Conservation (phyloP, 1,140 invertebrate genomes). For the Goniozus legneri region DNA sequence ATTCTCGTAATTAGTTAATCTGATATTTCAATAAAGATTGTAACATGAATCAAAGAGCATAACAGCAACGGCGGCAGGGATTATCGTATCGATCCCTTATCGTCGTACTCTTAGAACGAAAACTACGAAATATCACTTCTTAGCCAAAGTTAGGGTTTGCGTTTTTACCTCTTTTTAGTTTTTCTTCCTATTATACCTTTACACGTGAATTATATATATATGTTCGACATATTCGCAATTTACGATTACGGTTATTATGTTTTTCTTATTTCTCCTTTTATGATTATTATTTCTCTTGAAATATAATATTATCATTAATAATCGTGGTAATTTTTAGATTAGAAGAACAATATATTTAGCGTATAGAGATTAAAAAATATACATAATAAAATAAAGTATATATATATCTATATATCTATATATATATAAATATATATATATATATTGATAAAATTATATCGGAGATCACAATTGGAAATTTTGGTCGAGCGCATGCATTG, state of each 20-base stretch:
- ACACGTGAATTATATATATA: no score
- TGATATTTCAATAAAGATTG: slow-evolving; percentile 28
- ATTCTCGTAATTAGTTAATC: no score
- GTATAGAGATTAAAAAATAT: slow-evolving; percentile 49
- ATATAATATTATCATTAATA: slow-evolving; percentile 39
- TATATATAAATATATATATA: slow-evolving; percentile 23
- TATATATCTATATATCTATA: slow-evolving; percentile 22
- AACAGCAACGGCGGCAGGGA: no score
- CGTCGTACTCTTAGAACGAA: slow-evolving; percentile 21
- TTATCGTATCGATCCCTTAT: no score
- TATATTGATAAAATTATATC: slow-evolving; percentile 48
- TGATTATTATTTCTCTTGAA: background rate
- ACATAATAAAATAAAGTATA: slow-evolving; percentile 45
- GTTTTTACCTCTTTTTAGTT: slow-evolving; percentile 33
- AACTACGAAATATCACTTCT: slow-evolving; percentile 37
- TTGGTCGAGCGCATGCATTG: slow-evolving; percentile 42
- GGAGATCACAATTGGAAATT: slow-evolving; percentile 47
- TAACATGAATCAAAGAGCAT: slow-evolving; percentile 2
- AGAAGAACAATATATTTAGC: slow-evolving; percentile 50
- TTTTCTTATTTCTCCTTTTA: slow-evolving; percentile 24
- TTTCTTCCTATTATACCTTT: slow-evolving; percentile 17
- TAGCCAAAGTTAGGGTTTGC: slow-evolving; percentile 48
- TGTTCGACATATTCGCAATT: no score
- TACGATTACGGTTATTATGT: no score
- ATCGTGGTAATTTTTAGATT: slow-evolving; percentile 49